Evolutionary conservation across 2,888 invertebrate genomes (phyloP).

Genomic region (Drosophila recens): DNA sequence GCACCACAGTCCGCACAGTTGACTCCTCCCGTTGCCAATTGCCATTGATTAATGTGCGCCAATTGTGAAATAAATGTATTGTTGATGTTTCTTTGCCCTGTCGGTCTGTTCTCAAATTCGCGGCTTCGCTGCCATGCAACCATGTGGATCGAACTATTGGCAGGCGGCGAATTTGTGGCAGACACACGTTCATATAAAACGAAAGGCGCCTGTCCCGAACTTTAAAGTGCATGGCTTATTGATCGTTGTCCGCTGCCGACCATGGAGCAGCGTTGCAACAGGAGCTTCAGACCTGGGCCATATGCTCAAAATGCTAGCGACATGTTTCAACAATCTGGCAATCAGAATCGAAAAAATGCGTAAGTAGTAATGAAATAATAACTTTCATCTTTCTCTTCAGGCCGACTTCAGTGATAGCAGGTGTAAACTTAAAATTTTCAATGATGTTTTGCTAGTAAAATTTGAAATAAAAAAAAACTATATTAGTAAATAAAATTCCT

Average conservation of each 20-base stretch:
- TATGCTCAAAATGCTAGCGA: background rate
- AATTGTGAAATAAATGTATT: constrained; percentile 82
- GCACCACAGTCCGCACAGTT: constrained; percentile 31
- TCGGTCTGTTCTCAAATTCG: constrained; percentile 9
- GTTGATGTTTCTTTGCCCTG: constrained; percentile 62
- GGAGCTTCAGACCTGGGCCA: constrained; percentile 3
- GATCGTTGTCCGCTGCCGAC: constrained; percentile 68
- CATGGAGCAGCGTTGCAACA: constrained; percentile 9
- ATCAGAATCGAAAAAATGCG: background rate
- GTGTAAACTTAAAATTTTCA: background rate
- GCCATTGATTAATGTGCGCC: constrained; percentile 78
- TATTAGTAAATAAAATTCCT: too few species aligned
- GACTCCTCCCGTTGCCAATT: constrained; percentile 48
- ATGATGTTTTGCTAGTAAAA: background rate
- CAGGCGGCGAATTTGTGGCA: constrained; percentile 73
- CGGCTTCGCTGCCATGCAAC: constrained; percentile 13
- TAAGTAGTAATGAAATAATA: background rate
- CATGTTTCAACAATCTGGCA: constrained; percentile 1
- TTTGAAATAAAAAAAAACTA: background rate
- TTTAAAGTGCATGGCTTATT: constrained; percentile 63
- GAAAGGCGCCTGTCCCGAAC: constrained; percentile 43
- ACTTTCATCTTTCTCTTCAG: too few species aligned
- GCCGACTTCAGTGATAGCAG: background rate
- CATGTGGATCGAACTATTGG: constrained; percentile 78
- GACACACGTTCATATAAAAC: constrained; percentile 55